phyloP scores from a whole-genome alignment of 2,113 vertebrate species.

The Pica pica region DNA sequence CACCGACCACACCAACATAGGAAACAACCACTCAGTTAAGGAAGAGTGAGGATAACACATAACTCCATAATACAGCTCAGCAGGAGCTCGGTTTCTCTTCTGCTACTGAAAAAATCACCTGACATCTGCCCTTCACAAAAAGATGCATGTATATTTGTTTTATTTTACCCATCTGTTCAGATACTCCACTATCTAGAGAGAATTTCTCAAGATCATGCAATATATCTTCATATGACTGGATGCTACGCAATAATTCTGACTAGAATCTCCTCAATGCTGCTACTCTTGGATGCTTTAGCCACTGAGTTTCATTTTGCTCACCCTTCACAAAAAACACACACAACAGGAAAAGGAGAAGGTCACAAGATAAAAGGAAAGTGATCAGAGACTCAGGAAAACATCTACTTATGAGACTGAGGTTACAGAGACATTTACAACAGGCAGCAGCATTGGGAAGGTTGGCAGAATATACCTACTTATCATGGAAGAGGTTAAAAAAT shows the following conservation, averaged over 20 bases:
- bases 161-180: neutral
- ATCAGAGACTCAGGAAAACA: neutral
- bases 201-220: neutral
- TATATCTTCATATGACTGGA: neutral
- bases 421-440: neutral
- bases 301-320: neutral
- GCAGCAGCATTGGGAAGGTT: neutral
- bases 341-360: neutral
- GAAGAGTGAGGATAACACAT: fast-evolving
- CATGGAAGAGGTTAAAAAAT: neutral
- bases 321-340: neutral
- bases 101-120: neutral
- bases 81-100: neutral
- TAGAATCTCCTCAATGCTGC: neutral
- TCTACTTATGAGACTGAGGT: neutral
- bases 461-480: neutral
- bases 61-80: neutral
- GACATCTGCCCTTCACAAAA: neutral
- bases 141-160: neutral
- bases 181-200: neutral
- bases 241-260: neutral
- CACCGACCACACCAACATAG: neutral
- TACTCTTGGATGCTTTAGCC: neutral
- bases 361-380: neutral
- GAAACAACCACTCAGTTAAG: neutral